These are phyloP conservation scores for Tragulus kanchil DNA, from an alignment of 2,113 vertebrate species.

Conservation along the genomic window DNA sequence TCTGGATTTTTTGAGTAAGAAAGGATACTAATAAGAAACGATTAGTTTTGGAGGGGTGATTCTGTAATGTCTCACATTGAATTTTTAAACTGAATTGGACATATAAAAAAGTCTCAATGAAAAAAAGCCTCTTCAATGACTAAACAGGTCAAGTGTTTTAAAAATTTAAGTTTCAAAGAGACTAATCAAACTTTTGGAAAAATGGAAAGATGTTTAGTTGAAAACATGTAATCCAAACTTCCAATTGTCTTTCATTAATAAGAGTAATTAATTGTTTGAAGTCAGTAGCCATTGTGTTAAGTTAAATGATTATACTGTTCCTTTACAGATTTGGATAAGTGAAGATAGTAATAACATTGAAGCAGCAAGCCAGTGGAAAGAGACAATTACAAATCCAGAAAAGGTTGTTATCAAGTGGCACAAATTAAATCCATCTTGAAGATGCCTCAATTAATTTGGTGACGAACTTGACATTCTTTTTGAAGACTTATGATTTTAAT, in stretches of 20 bases:
- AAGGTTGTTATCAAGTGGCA: constrained; percentile 96
- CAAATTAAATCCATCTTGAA: constrained; percentile 89
- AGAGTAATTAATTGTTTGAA: constrained; percentile 16
- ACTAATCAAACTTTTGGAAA: constrained; percentile 26
- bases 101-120: neutral
- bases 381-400: constrained; percentile 94
- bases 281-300: neutral
- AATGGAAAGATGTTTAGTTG: constrained; percentile 26
- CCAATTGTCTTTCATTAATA: neutral
- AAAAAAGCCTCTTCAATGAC: neutral
- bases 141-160: constrained; percentile 48
- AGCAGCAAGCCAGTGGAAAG: constrained; percentile 94
- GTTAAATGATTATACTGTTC: constrained; percentile 48
- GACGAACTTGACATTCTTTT: constrained; percentile 73
- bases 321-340: constrained; percentile 92
- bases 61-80: constrained; percentile 32
- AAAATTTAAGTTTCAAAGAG: constrained; percentile 50
- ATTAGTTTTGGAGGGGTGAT: neutral
- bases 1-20: neutral
- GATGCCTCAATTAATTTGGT: constrained; percentile 57
- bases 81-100: constrained; percentile 39
- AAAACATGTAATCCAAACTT: neutral
- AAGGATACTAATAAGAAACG: neutral
- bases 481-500: constrained; percentile 64
- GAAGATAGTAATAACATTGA: constrained; percentile 89